Evolutionary conservation across 2,888 invertebrate species (phyloP).

Genomic region (Eristalinus aeneus): DNA sequence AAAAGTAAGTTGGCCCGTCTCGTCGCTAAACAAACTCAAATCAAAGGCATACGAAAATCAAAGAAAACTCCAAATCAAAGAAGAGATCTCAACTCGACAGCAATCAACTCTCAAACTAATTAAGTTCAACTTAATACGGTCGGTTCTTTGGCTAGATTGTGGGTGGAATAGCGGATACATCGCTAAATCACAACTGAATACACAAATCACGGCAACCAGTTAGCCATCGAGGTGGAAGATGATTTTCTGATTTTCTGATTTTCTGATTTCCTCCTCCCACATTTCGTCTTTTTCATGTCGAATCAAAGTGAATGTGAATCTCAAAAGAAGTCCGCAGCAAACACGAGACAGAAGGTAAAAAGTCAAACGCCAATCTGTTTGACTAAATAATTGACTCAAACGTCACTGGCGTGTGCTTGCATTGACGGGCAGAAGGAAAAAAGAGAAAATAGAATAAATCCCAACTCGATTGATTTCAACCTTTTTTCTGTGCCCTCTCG

Average conservation of each 20-base stretch:
- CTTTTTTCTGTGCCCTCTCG: conserved; percentile 3
- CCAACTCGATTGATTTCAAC: background rate
- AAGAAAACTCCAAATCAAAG: background rate
- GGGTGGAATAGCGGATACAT: conserved; percentile 12
- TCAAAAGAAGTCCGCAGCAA: conserved; percentile 42
- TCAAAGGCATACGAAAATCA: background rate
- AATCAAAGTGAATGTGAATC: conserved; percentile 67
- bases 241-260: conserved; percentile 21
- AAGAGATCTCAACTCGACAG: background rate
- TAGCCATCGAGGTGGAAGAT: conserved; percentile 59
- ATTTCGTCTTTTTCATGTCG: conserved; percentile 41
- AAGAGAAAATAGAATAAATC: background rate
- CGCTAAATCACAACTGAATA: conserved; percentile 52
- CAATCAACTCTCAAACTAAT: conserved; percentile 40
- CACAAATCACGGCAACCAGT: conserved; percentile 58
- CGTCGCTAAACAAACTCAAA: background rate
- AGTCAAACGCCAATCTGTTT: conserved; percentile 66
- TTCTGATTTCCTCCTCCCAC: conserved; percentile 47
- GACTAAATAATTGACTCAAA: conserved; percentile 55
- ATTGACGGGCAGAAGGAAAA: conserved; percentile 7
- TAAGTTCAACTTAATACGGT: conserved; percentile 18
- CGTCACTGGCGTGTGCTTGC: conserved; percentile 19
- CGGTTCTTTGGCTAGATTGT: conserved; percentile 3
- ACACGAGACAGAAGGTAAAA: conserved; percentile 45
- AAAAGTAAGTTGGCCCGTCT: background rate